Base-by-base conservation (phyloP, 2,113 vertebrate genomes). In the Pelusios castaneus region DNA sequence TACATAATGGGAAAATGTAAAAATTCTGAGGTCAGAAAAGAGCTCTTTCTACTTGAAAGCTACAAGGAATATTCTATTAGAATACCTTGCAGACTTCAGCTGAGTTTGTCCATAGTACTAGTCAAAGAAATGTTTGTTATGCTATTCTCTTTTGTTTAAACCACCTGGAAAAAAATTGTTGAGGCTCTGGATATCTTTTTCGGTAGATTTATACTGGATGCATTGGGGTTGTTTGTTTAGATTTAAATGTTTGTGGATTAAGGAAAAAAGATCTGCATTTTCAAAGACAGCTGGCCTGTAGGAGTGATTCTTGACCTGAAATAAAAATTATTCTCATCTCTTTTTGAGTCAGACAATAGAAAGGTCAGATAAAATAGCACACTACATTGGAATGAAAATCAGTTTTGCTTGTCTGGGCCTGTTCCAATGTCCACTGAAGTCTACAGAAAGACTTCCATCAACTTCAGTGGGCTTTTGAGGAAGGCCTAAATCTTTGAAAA, bases 1-100 rank as follows among this genome's bases (percentile, higher is more conserved):
- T 98, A 91, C 92, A 95, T 97, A 96, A 97, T 91, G 38, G 73
- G 4, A 94, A 97, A 97, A 96, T 84, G 41, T 81, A 92, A 94
- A 97, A 97, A 91, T 89, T 0, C 11, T 34, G 12, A 47, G 85
- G 85, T 96, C 95, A 97, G 88, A 87, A 86, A 88, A 91, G 54
- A 95, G 14, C 25, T 96, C 45, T 92, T 97, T 93, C 80, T 88
- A 45, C 83, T 90, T 89, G 93, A 95, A 96, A 97, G 60, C 56
- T 88, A 89, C 13, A 82, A 76, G 80, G 80, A 95, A 91, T 94
- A 95, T 93, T 97, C 54, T 95, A 70, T 96, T 95, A 94, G 73
- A 29, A 82, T 60, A 90, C 52, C 34, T 91, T 43, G 51, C 43
- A 56, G n/a, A 60, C 38, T 94, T 94, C 56, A 88, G 29, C 27